Evolutionary conservation across 2,797 vertebrate genomes (phyloP), one percentile per base, ranked within the genome.

Genomic region (Mus minutoides): DNA sequence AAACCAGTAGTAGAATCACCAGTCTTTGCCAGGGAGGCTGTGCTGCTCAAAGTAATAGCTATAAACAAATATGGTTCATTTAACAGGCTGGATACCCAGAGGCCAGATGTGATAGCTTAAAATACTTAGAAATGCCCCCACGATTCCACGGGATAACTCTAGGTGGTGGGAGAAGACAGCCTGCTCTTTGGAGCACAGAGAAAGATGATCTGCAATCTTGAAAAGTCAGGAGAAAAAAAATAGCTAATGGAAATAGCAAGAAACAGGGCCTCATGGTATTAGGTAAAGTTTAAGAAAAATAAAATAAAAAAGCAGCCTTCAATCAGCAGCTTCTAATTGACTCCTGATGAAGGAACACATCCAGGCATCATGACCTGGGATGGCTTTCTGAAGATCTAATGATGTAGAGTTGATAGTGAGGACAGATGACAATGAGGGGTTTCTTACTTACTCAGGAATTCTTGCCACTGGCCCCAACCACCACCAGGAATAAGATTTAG

Each of bases 21-120:
- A 94, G 49, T 43, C 43, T 21, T 0, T 46, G 34, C 3, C 24
- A 5, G 14, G 56, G 52, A 46, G 80, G 62, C 76, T 58, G 12
- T 2, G 5, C 37, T 11, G 64, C 77, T 94, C 73, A 7, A 52
- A 75, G 85, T 83, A 82, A 80, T 43, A 87, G 73, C 86, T 73
- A 87, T 58, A 29, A 62, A 76, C 0, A 46, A 62, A 22, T 13
- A 84, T 87, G 60, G 95, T 91, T 82, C 89, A 69, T 89, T 93
- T 90, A 90, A 64, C 69, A 84, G 83, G 64, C 10, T 60, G 58
- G 79, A 31, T 34, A 52, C 69, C 85, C 58, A 87, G 86, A 91
- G 79, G 79, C 77, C 58, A 0, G 52, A 37, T 3, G 40, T 92
- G 91, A 94, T 93, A 95, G 80, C 76, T 91, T 91, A 67, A 94